Evolutionary conservation across 2,113 vertebrate genomes (phyloP).

Genomic region (Eptesicus fuscus): DNA sequence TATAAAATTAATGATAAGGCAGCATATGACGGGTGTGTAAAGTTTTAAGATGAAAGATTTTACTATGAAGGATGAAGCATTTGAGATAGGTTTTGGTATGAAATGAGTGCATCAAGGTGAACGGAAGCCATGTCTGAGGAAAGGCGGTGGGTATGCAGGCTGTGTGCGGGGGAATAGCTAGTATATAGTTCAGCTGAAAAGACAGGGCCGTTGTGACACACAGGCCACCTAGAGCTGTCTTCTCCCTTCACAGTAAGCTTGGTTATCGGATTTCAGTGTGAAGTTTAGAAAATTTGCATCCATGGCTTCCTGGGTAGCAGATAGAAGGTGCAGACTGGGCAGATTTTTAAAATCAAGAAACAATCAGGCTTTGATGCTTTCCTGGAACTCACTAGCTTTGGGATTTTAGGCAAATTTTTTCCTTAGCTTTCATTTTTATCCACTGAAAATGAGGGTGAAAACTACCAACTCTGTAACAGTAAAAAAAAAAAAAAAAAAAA

Average conservation of each 20-base stretch:
- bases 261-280: background rate
- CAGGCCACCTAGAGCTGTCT: background rate
- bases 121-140: background rate
- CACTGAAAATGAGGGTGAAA: background rate
- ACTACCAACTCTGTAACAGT: background rate
- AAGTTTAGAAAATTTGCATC: background rate
- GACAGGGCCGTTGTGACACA: background rate
- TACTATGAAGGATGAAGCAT: background rate
- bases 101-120: background rate
- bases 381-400: background rate
- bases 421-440: background rate
- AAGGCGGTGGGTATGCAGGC: background rate
- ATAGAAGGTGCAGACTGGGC: background rate
- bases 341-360: background rate
- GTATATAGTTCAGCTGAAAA: background rate
- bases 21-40: background rate
- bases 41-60: background rate
- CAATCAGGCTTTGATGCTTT: background rate
- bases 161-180: background rate
- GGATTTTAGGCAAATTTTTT: background rate
- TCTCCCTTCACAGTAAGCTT: background rate
- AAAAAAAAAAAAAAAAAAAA: background rate
- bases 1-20: background rate
- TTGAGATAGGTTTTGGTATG: background rate
- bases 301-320: background rate